Base-by-base conservation (phyloP, 2,888 invertebrate species). In the Beris morrisii region DNA sequence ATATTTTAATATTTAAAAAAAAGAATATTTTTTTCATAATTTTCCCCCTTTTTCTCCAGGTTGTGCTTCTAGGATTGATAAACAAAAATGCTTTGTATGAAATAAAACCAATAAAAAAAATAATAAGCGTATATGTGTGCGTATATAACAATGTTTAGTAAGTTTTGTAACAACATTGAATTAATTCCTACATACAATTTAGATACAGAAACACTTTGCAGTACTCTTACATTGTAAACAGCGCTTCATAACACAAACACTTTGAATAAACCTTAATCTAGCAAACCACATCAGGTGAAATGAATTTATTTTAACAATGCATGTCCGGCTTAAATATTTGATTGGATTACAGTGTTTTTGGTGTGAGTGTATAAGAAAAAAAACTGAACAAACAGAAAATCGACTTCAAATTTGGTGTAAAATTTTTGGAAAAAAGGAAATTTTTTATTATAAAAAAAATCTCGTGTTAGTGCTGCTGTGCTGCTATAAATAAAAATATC, bases 41-140 rank as follows among this genome's bases (percentile, higher is more conserved):
- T 52, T 61, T 64, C 55, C 28, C 22, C 55, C 46, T 55, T 64
- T 32, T 64, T 48, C 54, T 64, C 45, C 54, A 64, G 64, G 46
- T 54, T 64, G 55, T 38, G 61, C 61, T 63, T 63, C 61, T 63
- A 63, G 61, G 52, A 59, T 46, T 59, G n/a, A 32, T 44, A 59
- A 46, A 13, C 15, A 32, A 9, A 32, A 64, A 43, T 54, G 46
- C 55, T 64, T 64, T 45, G 6, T 38, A 38, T 38, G 38, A 38
- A 28, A 57, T 15, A 44, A 43, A 43, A 38, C 43, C 22, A 46
- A 53, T 44, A 13, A 53, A 53, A 38, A n/a, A 53, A 52, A 63
- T 32, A 22, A 53, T 46, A 55, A 55, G 12, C 12, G 38, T 38
- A 61, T 64, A 46, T 64, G 64, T 64, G 64, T 55, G 64, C 46